Evolutionary conservation across 1,140 invertebrate genomes (phyloP).

Genomic region (Contarinia nasturtii): DNA sequence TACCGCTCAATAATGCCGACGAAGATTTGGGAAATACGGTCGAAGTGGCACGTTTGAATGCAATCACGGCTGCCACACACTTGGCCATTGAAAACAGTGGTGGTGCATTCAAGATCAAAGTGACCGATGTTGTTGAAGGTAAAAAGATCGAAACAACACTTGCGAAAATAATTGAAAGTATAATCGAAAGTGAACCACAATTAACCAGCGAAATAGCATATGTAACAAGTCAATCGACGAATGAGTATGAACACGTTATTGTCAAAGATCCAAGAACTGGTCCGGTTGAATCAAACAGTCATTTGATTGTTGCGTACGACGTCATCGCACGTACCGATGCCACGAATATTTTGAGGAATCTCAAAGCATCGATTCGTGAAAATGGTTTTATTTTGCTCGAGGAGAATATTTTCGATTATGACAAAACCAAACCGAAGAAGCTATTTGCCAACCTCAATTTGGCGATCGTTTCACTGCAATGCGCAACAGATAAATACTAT

Average conservation of each 20-base stretch:
- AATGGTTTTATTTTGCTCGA: conserved; percentile 62
- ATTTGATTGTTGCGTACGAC: conserved; percentile 43
- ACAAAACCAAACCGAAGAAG: conserved; percentile 21
- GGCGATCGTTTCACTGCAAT: conserved; percentile 22
- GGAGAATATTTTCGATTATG: conserved; percentile 37
- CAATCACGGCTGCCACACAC: conserved; percentile 44
- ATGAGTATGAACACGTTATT: conserved; percentile 29
- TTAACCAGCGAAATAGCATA: conserved; percentile 37
- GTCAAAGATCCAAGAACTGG: conserved; percentile 29
- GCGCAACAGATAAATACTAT: conserved; percentile 32
- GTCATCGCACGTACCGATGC: conserved; percentile 29
- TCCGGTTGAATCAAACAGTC: conserved; percentile 40
- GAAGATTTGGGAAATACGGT: conserved; percentile 35
- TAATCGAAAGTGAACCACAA: conserved; percentile 45
- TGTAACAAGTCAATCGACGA: conserved; percentile 27
- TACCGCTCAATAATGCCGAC: conserved; percentile 47
- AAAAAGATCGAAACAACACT: conserved; percentile 40
- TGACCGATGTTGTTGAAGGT: conserved; percentile 50
- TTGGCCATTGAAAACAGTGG: conserved; percentile 59
- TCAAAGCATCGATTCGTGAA: conserved; percentile 39
- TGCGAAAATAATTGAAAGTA: conserved; percentile 30
- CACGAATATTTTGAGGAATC: conserved; percentile 30
- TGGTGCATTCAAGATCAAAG: conserved; percentile 48
- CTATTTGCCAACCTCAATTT: conserved; percentile 28
- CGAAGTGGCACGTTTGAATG: conserved; percentile 36